Conservation (phyloP, 2,113 vertebrate genomes). For the Uria lomvia region DNA sequence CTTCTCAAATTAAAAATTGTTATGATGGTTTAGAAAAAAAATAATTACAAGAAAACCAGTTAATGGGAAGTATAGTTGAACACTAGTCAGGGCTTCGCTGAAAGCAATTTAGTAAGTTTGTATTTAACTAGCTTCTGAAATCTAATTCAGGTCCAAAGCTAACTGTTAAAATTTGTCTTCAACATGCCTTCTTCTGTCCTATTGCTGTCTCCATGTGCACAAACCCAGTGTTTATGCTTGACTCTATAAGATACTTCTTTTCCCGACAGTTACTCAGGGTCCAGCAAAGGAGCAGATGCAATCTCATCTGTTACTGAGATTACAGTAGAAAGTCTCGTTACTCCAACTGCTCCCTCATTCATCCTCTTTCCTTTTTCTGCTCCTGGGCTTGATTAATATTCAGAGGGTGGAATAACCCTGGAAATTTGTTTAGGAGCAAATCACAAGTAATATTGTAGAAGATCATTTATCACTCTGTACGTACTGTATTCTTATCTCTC, state of each 20-base stretch:
- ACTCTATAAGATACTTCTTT: not conserved
- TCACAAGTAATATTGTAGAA: not conserved
- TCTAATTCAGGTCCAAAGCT: not conserved
- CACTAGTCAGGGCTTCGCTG: not conserved
- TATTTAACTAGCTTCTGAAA: not conserved
- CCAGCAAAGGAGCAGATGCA: not conserved
- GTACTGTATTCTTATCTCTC: not conserved
- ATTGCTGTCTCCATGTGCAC: not conserved
- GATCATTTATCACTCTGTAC: not conserved
- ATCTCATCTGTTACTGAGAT: constrained; percentile 31
- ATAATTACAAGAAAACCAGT: not conserved
- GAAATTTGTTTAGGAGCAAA: constrained; percentile 23
- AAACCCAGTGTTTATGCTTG: not conserved
- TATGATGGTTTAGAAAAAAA: not conserved
- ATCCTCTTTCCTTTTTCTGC: constrained; percentile 2
- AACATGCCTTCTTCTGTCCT: not conserved
- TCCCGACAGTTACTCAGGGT: not conserved
- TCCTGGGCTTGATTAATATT: constrained; percentile 31
- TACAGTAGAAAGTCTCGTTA: not conserved
- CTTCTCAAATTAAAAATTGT: not conserved
- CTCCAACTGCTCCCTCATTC: constrained; percentile 8
- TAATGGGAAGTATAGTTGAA: not conserved
- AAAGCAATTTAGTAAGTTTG: not conserved
- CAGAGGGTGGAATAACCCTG: not conserved
- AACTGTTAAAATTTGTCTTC: not conserved